Evolutionary conservation across 30 jellyfish, hydroid and myxozoan species (phyloP).

Genomic region (Phacellophora camtschatica): DNA sequence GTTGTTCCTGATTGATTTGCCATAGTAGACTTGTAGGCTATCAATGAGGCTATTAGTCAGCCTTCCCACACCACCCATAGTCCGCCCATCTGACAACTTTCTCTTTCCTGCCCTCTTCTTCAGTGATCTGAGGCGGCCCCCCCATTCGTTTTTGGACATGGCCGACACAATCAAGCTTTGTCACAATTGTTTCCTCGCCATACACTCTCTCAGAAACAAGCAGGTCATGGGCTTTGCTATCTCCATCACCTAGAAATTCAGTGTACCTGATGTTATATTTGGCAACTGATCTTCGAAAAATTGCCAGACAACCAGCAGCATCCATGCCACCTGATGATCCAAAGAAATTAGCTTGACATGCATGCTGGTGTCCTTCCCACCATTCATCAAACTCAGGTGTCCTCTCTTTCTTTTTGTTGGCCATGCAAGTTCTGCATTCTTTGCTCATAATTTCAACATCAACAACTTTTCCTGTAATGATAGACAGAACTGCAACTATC

Average conservation of each 20-base stretch:
- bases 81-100: background rate
- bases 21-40: conserved; percentile 12
- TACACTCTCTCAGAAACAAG: background rate
- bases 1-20: conserved; percentile 6
- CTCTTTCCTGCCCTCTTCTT: background rate
- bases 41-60: background rate
- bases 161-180: no score
- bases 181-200: background rate
- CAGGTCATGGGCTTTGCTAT: conserved; percentile 12
- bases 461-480: background rate
- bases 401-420: background rate
- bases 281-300: background rate
- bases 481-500: background rate
- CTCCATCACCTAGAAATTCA: background rate
- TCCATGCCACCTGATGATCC: no score
- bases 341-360: background rate
- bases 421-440: background rate
- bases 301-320: background rate
- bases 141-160: background rate
- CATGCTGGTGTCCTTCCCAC: background rate
- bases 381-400: background rate
- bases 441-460: background rate
- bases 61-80: background rate
- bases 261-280: background rate
- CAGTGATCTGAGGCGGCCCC: background rate